phyloP scores from a whole-genome alignment of 2,113 vertebrate genomes.

The Cebus imitator region DNA sequence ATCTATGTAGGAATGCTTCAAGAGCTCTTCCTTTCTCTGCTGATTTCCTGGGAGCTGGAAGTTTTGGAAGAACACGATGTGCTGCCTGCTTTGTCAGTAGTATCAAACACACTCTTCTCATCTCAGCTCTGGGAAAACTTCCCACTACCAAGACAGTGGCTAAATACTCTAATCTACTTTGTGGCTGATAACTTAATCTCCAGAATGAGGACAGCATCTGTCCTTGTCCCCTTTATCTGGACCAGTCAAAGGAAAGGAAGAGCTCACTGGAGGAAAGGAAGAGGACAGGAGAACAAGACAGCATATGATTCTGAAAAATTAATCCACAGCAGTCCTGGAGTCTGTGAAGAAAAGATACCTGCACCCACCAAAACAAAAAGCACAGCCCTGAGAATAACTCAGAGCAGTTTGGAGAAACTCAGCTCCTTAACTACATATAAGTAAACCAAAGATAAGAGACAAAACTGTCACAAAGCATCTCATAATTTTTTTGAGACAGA shows the following conservation, averaged over 20 bases:
- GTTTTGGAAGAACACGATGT: background rate
- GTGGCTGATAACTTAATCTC: slow-evolving; percentile 82
- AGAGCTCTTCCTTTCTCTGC: background rate
- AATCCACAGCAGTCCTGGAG: slow-evolving; percentile 6
- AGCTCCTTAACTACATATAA: background rate
- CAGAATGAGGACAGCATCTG: slow-evolving; percentile 86
- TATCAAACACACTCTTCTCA: background rate
- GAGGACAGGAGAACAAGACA: slow-evolving; percentile 8
- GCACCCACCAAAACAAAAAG: background rate
- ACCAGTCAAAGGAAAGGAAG: slow-evolving; percentile 34
- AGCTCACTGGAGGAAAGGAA: slow-evolving; percentile 31
- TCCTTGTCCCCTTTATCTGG: slow-evolving; percentile 69
- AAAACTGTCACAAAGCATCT: background rate
- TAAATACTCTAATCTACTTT: slow-evolving; percentile 85
- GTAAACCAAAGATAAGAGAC: background rate
- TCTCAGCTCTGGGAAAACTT: slow-evolving; percentile 62
- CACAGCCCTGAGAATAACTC: background rate
- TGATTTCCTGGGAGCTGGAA: background rate
- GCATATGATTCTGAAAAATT: slow-evolving; percentile 45
- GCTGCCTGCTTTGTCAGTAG: background rate
- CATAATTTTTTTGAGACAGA: background rate
- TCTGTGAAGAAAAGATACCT: background rate
- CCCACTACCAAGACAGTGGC: slow-evolving; percentile 64
- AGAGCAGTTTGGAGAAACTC: background rate
- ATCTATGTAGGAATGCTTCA: background rate